These are phyloP conservation scores for Cacoxenus indagator DNA, from an alignment of 2,888 invertebrate species.

Conservation along the genomic window DNA sequence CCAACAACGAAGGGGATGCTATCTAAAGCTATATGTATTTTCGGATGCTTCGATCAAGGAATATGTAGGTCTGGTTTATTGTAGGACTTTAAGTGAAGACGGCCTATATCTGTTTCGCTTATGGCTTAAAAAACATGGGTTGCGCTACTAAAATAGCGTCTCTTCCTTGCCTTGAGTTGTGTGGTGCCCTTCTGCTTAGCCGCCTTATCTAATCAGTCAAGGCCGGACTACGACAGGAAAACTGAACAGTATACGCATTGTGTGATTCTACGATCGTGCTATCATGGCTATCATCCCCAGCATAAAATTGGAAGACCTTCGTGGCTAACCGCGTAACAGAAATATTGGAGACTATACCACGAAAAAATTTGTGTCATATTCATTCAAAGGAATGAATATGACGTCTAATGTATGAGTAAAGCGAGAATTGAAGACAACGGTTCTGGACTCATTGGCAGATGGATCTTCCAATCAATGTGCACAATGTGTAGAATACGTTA, in stretches of 20 bases:
- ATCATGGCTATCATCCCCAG: background rate
- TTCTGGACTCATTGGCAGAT: background rate
- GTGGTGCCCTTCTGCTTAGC: background rate
- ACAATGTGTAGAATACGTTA: no score
- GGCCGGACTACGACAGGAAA: background rate
- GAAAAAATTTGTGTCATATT: background rate
- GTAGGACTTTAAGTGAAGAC: background rate
- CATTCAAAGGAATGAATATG: background rate
- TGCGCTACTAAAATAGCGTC: background rate
- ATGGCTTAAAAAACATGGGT: background rate
- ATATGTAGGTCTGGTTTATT: background rate
- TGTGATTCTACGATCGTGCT: slow-evolving; percentile 10
- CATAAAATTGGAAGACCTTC: slow-evolving; percentile 9
- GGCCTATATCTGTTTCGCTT: no score
- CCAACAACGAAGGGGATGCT: background rate
- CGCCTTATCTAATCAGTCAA: background rate
- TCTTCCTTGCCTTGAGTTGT: background rate
- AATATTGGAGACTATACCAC: slow-evolving; percentile 1
- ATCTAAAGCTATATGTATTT: slow-evolving; percentile 12
- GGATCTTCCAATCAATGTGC: background rate
- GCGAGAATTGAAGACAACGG: background rate
- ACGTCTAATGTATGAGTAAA: background rate
- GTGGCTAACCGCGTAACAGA: slow-evolving; percentile 3
- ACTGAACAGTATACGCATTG: slow-evolving; percentile 4
- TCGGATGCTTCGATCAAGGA: slow-evolving; percentile 4